Evolutionary conservation across 2,888 invertebrate genomes (phyloP), one percentile per base, ranked within the genome.

Genomic region (Hoplodrina ambigua): DNA sequence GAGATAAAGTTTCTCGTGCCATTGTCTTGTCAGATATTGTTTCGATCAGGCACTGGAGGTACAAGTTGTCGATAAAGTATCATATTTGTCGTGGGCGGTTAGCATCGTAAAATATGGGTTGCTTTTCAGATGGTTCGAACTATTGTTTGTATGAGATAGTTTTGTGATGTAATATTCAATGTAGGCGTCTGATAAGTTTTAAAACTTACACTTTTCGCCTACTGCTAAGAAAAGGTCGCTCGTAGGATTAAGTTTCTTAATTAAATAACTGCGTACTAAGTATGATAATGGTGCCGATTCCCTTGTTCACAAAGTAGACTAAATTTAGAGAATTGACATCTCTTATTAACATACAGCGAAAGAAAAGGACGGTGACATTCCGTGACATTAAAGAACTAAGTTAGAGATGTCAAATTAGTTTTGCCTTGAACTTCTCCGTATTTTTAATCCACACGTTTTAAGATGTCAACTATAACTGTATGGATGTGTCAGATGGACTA

Each of bases 11-110:
- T 78, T 64, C 50, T n/a, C 50, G 53, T 44, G 25, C 63, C 49
- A 76, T 78, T 78, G 77, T 81, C 55, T 60, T 75, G 63, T 70
- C 63, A 50, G 59, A 80, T 17, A 80, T 76, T 66, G 62, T 70
- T 66, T 11, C 53, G 62, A 63, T 70, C 64, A 50, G 57, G 25
- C 10, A n/a, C 55, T 65, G 53, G 33, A 50, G 57, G 44, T 55
- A 68, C 53, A 56, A 73, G 20, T 74, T 60, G 58, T 52, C 58
- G 52, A 63, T 80, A 80, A 74, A 67, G 52, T 80, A 67, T 55
- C 61, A 58, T 55, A 73, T 73, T 79, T 66, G 62, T 73, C 50
- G 58, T 30, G 17, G 59, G 52, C 19, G n/a, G 19, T 17, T 19
- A 66, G 20, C 25, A 13, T 64, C 56, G 53, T 67, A 58, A 64